Evolutionary conservation across 2,888 invertebrate species (phyloP).

Genomic region (Agapostemon virescens): DNA sequence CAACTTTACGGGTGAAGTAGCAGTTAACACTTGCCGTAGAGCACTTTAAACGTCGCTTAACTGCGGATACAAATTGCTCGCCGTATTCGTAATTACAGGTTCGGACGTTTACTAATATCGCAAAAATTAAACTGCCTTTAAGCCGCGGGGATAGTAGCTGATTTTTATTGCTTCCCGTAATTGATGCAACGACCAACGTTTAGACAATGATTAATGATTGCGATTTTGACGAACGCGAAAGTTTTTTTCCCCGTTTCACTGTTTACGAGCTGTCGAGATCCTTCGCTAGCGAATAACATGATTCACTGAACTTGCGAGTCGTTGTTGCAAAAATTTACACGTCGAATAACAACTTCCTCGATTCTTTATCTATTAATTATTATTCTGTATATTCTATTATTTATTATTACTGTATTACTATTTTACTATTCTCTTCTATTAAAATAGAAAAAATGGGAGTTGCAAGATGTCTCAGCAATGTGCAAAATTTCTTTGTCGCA

Average conservation of each 20-base stretch:
- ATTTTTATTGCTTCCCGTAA: neutral
- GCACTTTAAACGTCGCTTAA: neutral
- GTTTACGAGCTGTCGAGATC: neutral
- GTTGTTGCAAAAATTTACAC: no score
- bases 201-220: no score
- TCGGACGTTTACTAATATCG: neutral
- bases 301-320: no score
- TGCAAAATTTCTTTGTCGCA: no score
- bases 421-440: no score
- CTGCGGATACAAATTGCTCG: neutral
- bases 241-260: neutral
- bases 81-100: neutral
- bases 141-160: neutral
- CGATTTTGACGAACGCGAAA: neutral
- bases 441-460: no score
- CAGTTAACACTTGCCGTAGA: neutral
- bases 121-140: neutral
- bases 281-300: no score
- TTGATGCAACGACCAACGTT: neutral
- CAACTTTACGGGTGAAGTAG: neutral
- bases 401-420: no score
- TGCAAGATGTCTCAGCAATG: no score
- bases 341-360: no score
- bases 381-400: no score
- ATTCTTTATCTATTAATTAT: no score